Conservation (phyloP, 1,140 invertebrate genomes). For the Lethocerus indicus region DNA sequence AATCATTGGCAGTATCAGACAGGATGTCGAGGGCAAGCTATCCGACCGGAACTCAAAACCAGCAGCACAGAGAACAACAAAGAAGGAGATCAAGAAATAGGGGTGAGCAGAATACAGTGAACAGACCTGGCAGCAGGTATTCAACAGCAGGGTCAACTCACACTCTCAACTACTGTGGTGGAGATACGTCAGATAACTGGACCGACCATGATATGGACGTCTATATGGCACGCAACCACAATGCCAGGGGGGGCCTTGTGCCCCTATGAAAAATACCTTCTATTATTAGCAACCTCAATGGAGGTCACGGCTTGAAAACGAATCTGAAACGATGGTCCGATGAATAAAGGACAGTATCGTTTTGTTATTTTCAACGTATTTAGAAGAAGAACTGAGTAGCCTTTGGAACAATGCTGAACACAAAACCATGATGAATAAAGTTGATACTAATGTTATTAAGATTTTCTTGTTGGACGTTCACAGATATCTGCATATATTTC, state of each 20-base stretch:
- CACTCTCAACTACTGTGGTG: conserved; percentile 63
- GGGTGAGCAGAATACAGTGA: background rate
- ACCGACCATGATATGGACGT: conserved; percentile 92
- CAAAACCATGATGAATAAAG: too few species aligned
- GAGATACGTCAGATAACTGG: conserved; percentile 77
- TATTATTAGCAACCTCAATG: too few species aligned
- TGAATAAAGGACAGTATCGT: too few species aligned
- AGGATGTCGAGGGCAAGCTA: conserved; percentile 51
- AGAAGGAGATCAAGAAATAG: conserved; percentile 33
- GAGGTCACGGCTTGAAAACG: too few species aligned
- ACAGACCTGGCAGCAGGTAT: conserved; percentile 29
- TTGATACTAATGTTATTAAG: too few species aligned
- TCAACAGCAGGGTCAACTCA: conserved; percentile 54
- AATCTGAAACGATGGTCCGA: too few species aligned
- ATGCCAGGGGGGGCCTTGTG: conserved; percentile 63
- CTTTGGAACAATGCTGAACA: too few species aligned
- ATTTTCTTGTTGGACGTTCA: too few species aligned
- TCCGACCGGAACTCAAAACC: conserved; percentile 27
- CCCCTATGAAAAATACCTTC: too few species aligned
- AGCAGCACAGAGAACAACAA: conserved; percentile 39
- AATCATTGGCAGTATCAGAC: conserved; percentile 62
- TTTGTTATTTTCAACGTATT: too few species aligned
- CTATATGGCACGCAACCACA: conserved; percentile 81
- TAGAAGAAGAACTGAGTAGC: too few species aligned
- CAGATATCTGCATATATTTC: too few species aligned